phyloP scores from a whole-genome alignment of 92 coral and sea anemone species.

The Umimayanthus kanabou region DNA sequence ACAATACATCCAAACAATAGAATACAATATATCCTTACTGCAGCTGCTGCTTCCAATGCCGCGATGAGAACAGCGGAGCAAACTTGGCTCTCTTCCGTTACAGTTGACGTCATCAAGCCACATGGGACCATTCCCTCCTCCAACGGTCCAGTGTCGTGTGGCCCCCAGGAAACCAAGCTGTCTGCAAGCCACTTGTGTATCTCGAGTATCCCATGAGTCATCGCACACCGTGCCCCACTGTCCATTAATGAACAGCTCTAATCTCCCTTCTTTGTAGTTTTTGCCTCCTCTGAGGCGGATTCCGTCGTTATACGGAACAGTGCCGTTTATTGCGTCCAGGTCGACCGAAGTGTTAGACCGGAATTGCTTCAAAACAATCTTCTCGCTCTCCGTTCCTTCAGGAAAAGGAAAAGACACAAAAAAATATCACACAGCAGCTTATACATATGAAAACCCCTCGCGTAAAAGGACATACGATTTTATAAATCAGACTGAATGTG shows the following conservation, averaged over 20 bases:
- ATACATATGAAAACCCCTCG: no score
- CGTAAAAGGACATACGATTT: no score
- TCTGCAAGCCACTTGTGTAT: conserved; percentile 73
- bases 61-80: conserved; percentile 54
- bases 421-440: no score
- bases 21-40: conserved; percentile 40
- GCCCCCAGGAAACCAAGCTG: conserved; percentile 76
- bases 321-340: conserved; percentile 37
- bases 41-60: conserved; percentile 64
- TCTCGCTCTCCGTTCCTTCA: neutral
- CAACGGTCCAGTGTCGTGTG: conserved; percentile 48
- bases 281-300: conserved; percentile 68
- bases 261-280: conserved; percentile 59
- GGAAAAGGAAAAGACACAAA: neutral
- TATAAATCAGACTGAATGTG: no score
- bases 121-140: conserved; percentile 55
- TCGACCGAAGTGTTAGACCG: conserved; percentile 46
- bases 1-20: neutral
- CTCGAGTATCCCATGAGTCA: conserved; percentile 53
- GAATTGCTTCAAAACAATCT: conserved; percentile 47
- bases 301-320: conserved; percentile 47
- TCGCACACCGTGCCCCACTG: conserved; percentile 76
- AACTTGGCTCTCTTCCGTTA: conserved; percentile 54
- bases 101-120: conserved; percentile 73
- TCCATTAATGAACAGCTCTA: conserved; percentile 64